Evolutionary conservation across 64 coral and sea anemone species (phyloP), one percentile per base, ranked within the genome.

Genomic region (Hydrozoanthus tunicans): DNA sequence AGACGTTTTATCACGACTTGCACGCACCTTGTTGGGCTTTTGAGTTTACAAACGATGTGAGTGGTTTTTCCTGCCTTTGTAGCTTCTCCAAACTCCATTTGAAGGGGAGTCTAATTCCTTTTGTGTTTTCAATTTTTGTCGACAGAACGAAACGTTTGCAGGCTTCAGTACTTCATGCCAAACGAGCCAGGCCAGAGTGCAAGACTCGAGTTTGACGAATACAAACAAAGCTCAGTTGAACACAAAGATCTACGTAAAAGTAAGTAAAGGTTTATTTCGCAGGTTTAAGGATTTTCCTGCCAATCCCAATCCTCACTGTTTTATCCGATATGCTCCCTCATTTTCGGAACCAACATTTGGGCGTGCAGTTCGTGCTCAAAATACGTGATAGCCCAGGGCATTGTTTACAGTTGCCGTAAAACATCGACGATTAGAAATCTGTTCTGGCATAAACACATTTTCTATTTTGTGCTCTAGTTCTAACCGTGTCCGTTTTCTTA

Each of bases 21-120:
- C 32, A 43, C 32, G 32, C 32, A 43, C 32, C 32, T 43, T 43
- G 67, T 86, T 59, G 69, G 70, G 56, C 53, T 73, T 74, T 73
- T 9, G 59, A 74, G 83, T 88, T 88, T 88, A 88, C 84, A 88
- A 88, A 58, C 69, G 56, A 88, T 59, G 84, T 88, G 73, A 88
- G 68, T 27, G 60, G 6, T 3, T 5, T 88, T 73, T 56, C 51
- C 6, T 32, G 14, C 17, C 23, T 59, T 14, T 59, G 43, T 88
- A 43, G 52, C 14, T 3, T 59, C 11, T 43, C 32, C 32, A 43
- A 43, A 43, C 32, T 43, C 32, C 14, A 6, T 82, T n/a, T 51
- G 57, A 7, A 62, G 7, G 69, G 15, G 24, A 17, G 13, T 58
- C 32, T 88, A 7, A 23, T 7, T 25, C 73, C 56, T 13, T 59